These are phyloP conservation scores for Echeneis naucrates DNA, from an alignment of 2,797 vertebrate genomes.

Conservation along the genomic window DNA sequence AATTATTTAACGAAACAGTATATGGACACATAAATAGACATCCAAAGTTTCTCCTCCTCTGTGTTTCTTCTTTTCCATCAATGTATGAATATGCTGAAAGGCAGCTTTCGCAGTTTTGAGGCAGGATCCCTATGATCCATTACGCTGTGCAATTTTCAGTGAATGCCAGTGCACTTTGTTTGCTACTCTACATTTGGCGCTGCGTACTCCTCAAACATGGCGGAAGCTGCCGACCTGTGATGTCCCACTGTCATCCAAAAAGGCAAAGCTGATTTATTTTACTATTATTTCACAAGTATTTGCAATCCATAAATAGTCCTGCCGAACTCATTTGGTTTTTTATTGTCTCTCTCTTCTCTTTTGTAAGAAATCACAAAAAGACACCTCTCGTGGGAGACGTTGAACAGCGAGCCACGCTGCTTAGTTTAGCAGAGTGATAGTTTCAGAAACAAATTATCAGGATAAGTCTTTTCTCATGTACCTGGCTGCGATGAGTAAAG, in stretches of 20 bases:
- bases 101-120: not conserved
- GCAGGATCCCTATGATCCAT: slow-evolving; percentile 15
- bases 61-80: not conserved
- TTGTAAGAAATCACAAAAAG: slow-evolving; percentile 66
- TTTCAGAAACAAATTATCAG: slow-evolving; percentile 54
- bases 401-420: slow-evolving; percentile 51
- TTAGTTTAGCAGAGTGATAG: slow-evolving; percentile 52
- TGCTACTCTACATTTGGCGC: slow-evolving; percentile 13
- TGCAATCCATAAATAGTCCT: slow-evolving; percentile 50
- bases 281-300: slow-evolving; percentile 54
- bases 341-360: slow-evolving; percentile 61
- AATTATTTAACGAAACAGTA: not conserved
- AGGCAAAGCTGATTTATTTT: slow-evolving; percentile 44
- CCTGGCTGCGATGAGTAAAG: slow-evolving; percentile 25
- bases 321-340: slow-evolving; percentile 53
- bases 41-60: not conserved
- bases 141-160: slow-evolving; percentile 19
- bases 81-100: not conserved
- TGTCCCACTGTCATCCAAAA: slow-evolving; percentile 28
- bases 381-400: slow-evolving; percentile 62
- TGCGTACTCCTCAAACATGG: not conserved
- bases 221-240: slow-evolving; percentile 28
- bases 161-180: slow-evolving; percentile 23
- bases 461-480: slow-evolving; percentile 40
- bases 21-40: fast-evolving